phyloP scores from a whole-genome alignment of 2,797 vertebrate species.

The Hafferia zeledoni region DNA sequence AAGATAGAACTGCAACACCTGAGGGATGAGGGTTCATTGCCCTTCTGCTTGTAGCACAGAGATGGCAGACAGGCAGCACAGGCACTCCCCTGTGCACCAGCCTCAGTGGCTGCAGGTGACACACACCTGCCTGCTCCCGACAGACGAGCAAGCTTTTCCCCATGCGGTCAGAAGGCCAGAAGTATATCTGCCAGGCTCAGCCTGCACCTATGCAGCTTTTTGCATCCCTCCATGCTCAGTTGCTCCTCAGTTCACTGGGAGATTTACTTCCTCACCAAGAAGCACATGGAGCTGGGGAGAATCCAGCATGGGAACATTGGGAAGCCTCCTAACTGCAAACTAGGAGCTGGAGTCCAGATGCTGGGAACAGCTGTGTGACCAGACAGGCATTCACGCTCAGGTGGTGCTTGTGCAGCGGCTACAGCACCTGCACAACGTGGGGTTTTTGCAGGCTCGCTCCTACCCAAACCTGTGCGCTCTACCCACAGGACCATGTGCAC shows the following conservation, averaged over 20 bases:
- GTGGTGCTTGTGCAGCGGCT: background rate
- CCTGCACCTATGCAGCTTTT: background rate
- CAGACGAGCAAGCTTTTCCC: background rate
- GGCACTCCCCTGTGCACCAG: rapidly evolving
- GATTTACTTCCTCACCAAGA: background rate
- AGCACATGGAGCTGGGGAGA: background rate
- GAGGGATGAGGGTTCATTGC: background rate
- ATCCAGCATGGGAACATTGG: background rate
- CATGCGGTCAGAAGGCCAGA: background rate
- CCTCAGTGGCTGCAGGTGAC: background rate
- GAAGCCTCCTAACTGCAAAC: background rate
- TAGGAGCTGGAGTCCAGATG: background rate
- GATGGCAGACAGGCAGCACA: background rate
- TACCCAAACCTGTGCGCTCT: background rate
- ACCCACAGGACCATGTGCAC: rapidly evolving
- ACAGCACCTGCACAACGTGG: background rate
- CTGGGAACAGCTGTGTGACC: background rate
- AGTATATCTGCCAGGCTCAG: background rate
- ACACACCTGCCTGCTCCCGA: background rate
- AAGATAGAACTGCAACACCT: background rate
- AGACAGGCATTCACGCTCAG: background rate
- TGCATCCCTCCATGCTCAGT: background rate
- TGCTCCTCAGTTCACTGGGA: background rate
- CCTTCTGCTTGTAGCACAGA: background rate
- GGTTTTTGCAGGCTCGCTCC: background rate